Evolutionary conservation across 1,140 invertebrate species (phyloP), one percentile per base, ranked within the genome.

Genomic region (Platyscapa corneri): DNA sequence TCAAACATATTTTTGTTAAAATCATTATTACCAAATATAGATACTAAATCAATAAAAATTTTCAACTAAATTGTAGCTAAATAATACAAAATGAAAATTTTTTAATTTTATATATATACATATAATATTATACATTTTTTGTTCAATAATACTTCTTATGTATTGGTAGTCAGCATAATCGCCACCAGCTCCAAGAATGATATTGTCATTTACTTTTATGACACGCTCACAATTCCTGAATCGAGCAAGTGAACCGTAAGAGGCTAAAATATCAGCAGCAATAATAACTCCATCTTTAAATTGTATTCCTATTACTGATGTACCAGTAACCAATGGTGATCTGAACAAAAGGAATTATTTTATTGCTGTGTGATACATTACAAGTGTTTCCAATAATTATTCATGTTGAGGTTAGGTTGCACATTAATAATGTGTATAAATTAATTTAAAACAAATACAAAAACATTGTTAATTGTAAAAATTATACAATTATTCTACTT

Each of bases 141-240:
- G 97, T 89, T 99, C 96, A 89, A 99, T 97, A 80, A 96, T 95
- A 87, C 96, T 96, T 90, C 96, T 96, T 8, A 99, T 94, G 90
- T 96, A 98, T 92, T 99, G 98, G 91, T 96, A 99, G 93, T 99
- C 99, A 34, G 98, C 98, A 93, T 97, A 99, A 94, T 99, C 99
- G 23, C 98, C 98, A 87, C 97, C 95, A 86, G 96, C 96, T 16
- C 97, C 98, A 37, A 99, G 92, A 53, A 99, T 94, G n/a, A 97
- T 98, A 83, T 96, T 95, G 67, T 98, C 95, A 92, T 99, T 99
- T 0, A 99, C 96, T 94, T 97, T 97, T 86, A 97, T 93, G 2
- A 99, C 94, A 88, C 98, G 94, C 1, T 97, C 95, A 86, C 97
- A 96, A 93, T 97, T 95, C 78, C 97, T 95, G 91, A 96, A 99